Evolutionary conservation across 2,888 invertebrate genomes (phyloP), one percentile per base, ranked within the genome.

Genomic region (Apamea anceps): DNA sequence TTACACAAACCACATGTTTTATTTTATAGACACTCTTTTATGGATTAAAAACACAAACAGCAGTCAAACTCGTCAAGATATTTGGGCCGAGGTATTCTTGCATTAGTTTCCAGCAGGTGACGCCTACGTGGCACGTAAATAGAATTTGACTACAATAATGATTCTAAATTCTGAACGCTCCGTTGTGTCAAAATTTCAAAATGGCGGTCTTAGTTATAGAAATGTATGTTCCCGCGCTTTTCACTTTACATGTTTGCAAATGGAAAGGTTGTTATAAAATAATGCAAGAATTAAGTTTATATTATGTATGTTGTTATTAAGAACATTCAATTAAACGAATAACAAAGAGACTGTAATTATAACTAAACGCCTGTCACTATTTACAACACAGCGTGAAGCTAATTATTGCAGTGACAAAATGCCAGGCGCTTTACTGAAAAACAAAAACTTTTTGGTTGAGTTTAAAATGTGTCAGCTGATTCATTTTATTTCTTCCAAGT

Each of bases 61-160:
- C 42, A 76, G 77, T 85, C 89, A 79, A 75, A 86, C 79, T 71
- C 81, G 74, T 84, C 83, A 82, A 80, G 83, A 75, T 86, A 90
- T 87, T 85, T 88, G 79, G 87, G 80, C 81, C 89, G 85, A 74
- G 70, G 70, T 85, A 86, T 87, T 87, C 77, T 81, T 82, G 76
- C 75, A 72, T 80, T 75, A 18, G 77, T 70, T 79, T 81, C 81
- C 83, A 85, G 85, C 86, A 88, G 78, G 86, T 88, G 75, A 84
- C 90, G 32, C 90, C 90, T 87, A 90, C 90, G 85, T 88, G 37
- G 42, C 32, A 85, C 86, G 60, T 10, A 90, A 90, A 90, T 90
- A 90, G 85, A 77, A 75, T 74, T 37, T 75, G 37, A 79, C 85
- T 84, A 85, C 89, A 89, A 82, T 60, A 60, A 88, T 89, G 85